phyloP scores from a whole-genome alignment of 2,888 invertebrate genomes.

The Arge pagana region DNA sequence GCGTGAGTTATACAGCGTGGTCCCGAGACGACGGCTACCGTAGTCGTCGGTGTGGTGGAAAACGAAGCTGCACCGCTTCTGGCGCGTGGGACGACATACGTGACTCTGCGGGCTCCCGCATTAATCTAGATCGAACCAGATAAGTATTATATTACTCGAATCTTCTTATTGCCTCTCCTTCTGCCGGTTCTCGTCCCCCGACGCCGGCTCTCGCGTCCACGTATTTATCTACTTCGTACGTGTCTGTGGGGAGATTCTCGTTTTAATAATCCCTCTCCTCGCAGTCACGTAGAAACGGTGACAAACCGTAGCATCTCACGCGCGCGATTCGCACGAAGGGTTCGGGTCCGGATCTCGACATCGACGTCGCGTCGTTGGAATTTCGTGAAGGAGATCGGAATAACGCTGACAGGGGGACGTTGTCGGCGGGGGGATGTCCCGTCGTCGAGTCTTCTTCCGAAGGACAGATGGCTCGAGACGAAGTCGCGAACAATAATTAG shows the following conservation, averaged over 20 bases:
- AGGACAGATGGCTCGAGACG: not conserved
- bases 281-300: too few species aligned
- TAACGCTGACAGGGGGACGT: too few species aligned
- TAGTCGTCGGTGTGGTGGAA: not conserved
- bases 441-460: too few species aligned
- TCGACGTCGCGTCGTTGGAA: too few species aligned
- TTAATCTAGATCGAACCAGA: constrained; percentile 50
- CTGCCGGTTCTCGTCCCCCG: too few species aligned
- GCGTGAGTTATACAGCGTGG: constrained; percentile 2
- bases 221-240: too few species aligned
- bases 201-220: constrained; percentile 30
- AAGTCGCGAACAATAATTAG: constrained; percentile 15
- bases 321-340: too few species aligned
- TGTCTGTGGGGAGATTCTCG: too few species aligned
- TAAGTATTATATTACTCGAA: constrained; percentile 41
- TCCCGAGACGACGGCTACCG: not conserved
- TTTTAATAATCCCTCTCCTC: too few species aligned
- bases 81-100: constrained; percentile 46
- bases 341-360: too few species aligned
- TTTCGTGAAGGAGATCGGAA: not conserved
- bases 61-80: constrained; percentile 35
- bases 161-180: constrained; percentile 44
- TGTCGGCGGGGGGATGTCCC: too few species aligned
- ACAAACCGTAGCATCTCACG: too few species aligned
- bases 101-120: constrained; percentile 41